Conservation (phyloP, 2,888 invertebrate genomes). For the Ectemnius cavifrons region DNA sequence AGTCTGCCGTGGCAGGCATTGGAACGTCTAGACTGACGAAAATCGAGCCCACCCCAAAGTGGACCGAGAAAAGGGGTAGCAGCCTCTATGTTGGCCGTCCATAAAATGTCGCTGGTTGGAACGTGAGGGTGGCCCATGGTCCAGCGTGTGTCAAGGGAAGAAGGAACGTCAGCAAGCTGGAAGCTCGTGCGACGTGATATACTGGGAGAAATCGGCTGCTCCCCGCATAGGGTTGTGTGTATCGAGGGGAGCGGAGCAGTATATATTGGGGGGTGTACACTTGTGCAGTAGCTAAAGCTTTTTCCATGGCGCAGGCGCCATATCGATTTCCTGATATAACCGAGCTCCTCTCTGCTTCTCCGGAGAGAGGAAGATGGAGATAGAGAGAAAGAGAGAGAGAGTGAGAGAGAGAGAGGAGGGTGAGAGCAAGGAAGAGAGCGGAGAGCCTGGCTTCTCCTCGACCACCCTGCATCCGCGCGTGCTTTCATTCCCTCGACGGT, state of each 20-base stretch:
- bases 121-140: slow-evolving; percentile 20
- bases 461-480: not conserved
- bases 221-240: not conserved
- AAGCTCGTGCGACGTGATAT: not conserved
- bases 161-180: not conserved
- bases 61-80: not conserved
- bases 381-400: not conserved
- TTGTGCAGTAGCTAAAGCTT: slow-evolving; percentile 26
- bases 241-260: not conserved
- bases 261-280: not conserved
- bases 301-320: slow-evolving; percentile 64
- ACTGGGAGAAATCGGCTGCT: slow-evolving; percentile 11
- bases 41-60: not conserved
- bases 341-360: slow-evolving; percentile 13
- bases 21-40: slow-evolving; percentile 51
- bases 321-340: slow-evolving; percentile 66
- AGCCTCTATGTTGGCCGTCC: slow-evolving; percentile 14
- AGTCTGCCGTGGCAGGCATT: slow-evolving; percentile 47
- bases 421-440: too few relatives aligned
- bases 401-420: not conserved
- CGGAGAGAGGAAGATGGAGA: not conserved
- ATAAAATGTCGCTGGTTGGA: slow-evolving; percentile 46
- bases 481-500: not conserved
- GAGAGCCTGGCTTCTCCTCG: not conserved
- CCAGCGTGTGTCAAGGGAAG: slow-evolving; percentile 29